phyloP scores from a whole-genome alignment of 2,113 vertebrate species.

The Potamarius usumacintae region DNA sequence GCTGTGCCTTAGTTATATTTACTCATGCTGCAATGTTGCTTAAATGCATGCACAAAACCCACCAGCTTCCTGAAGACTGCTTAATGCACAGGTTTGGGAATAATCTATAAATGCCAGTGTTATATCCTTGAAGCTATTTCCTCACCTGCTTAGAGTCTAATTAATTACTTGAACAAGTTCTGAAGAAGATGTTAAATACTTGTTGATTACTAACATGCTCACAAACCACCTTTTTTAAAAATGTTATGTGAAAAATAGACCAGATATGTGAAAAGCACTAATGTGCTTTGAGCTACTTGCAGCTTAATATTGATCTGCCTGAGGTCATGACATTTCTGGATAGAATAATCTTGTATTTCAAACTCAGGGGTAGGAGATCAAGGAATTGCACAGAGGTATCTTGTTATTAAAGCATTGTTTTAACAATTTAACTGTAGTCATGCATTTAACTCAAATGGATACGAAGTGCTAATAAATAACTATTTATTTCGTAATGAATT shows the following conservation, averaged over 20 bases:
- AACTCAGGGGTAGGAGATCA: neutral
- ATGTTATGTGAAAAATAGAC: neutral
- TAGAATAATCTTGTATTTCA: neutral
- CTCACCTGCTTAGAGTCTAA: slow-evolving; percentile 23
- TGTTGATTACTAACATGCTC: neutral
- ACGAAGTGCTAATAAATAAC: neutral
- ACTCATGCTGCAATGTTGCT: slow-evolving; percentile 32
- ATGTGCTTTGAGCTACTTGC: neutral
- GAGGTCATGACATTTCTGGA: neutral
- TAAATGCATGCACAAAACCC: slow-evolving; percentile 41
- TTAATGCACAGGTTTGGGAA: slow-evolving; percentile 18
- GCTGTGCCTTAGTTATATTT: slow-evolving; percentile 10
- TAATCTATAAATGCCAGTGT: slow-evolving; percentile 1
- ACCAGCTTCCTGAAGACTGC: neutral
- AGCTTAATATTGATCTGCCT: neutral
- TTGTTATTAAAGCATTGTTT: neutral
- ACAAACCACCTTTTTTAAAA: neutral
- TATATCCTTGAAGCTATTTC: neutral
- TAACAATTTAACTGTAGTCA: neutral
- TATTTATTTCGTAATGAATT: slow-evolving; percentile 7
- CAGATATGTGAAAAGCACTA: neutral
- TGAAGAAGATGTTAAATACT: neutral
- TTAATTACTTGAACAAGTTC: slow-evolving; percentile 40
- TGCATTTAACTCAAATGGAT: neutral
- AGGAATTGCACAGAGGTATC: neutral